A percentile compares a stretch with the other conserved stretches of the same genome.
Evolutionary conservation across 2,888 invertebrate genomes (phyloP).

Genomic region (Zygothrica quintamaculata): DNA sequence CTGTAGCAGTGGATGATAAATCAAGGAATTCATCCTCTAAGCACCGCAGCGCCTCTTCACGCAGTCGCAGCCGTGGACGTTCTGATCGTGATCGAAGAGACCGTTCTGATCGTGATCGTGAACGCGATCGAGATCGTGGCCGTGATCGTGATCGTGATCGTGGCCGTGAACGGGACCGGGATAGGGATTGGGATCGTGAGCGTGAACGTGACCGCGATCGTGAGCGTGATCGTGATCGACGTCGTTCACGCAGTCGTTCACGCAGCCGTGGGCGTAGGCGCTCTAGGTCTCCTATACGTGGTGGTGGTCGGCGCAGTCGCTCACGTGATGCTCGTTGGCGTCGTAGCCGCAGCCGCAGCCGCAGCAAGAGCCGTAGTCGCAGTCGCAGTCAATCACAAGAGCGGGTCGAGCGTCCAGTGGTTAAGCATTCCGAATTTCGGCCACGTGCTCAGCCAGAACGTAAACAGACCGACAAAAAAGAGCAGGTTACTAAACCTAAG

Average conservation of each 20-base stretch:
- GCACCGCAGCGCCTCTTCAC: conserved; percentile 60
- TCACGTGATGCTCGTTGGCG: conserved; percentile 52
- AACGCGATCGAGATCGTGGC: conserved; percentile 50
- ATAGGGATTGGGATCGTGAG: conserved; percentile 47
- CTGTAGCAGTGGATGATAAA: conserved; percentile 64
- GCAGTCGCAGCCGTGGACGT: conserved; percentile 58
- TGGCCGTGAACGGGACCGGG: conserved; percentile 43
- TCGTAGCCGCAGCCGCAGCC: conserved; percentile 65
- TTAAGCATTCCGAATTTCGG: conserved; percentile 83
- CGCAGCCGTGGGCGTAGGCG: conserved; percentile 73
- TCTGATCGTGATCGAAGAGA: conserved; percentile 50
- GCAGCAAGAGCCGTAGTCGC: conserved; percentile 51
- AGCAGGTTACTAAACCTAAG: conserved; percentile 61
- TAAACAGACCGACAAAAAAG: conserved; percentile 66
- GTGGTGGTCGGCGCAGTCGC: conserved; percentile 57
- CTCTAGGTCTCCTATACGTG: conserved; percentile 67
- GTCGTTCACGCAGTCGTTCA: conserved; percentile 62
- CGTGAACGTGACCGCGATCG: conserved; percentile 49
- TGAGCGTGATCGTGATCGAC: conserved; percentile 53
- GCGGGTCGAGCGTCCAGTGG: conserved; percentile 82
- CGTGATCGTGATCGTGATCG: conserved; percentile 49
- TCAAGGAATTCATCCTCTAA: conserved; percentile 38
- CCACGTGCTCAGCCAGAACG: conserved; percentile 81
- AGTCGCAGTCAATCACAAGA: conserved; percentile 60
- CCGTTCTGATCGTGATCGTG: conserved; percentile 45